These are phyloP conservation scores for Phylloscopus whistleri DNA, from an alignment of 2,113 vertebrate species.

Conservation along the genomic window DNA sequence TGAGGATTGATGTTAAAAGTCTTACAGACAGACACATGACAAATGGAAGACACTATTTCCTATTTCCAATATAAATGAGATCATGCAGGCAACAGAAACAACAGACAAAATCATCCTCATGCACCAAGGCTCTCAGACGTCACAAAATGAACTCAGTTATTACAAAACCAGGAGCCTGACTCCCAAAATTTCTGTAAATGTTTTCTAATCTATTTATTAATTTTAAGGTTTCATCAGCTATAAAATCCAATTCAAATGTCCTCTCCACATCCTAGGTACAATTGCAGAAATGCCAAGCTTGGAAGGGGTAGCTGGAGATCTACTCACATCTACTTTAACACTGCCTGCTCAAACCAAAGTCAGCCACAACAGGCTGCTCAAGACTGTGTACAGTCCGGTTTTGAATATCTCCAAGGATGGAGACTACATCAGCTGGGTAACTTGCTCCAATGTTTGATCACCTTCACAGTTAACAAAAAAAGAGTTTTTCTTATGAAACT, in stretches of 20 bases:
- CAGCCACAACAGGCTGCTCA: neutral
- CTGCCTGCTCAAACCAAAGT: neutral
- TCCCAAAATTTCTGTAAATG: neutral
- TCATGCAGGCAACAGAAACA: neutral
- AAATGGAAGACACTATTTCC: neutral
- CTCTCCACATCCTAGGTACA: neutral
- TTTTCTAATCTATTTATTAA: neutral
- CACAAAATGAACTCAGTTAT: neutral
- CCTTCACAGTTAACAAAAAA: neutral
- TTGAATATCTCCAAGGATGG: neutral
- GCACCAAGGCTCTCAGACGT: neutral
- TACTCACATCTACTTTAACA: neutral
- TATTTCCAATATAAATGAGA: neutral
- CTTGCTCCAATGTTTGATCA: neutral
- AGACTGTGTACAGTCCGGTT: neutral
- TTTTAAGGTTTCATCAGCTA: neutral
- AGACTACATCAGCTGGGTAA: neutral
- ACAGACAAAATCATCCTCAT: neutral
- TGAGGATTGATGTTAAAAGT: neutral
- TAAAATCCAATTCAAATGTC: neutral
- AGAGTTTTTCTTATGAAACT: neutral
- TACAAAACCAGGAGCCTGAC: neutral
- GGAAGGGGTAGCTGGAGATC: neutral
- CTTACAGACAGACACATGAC: neutral
- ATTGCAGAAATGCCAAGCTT: neutral